Evolutionary conservation across 2,113 vertebrate genomes (phyloP).

Genomic region (Albula glossodonta): DNA sequence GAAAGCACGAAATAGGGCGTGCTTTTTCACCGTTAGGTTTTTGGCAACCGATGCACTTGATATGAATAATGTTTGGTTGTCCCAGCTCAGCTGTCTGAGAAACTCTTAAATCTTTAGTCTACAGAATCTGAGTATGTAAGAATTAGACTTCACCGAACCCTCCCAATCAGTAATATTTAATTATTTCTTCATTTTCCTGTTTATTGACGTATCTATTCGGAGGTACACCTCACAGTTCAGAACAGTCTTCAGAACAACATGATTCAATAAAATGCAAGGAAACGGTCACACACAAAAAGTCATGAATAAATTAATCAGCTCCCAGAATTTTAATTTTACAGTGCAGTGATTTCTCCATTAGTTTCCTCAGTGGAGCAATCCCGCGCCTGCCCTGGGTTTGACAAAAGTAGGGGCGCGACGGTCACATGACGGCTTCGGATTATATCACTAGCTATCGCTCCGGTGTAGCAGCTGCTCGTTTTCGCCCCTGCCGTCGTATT

Average conservation of each 20-base stretch:
- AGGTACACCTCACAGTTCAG: constrained; percentile 47
- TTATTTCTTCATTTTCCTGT: constrained; percentile 28
- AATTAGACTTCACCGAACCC: background rate
- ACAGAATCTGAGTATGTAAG: background rate
- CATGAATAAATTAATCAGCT: constrained; percentile 78
- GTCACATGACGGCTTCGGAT: constrained; percentile 55
- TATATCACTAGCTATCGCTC: constrained; percentile 59
- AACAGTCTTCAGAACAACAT: constrained; percentile 60
- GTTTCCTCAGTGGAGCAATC: constrained; percentile 67
- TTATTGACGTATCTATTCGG: constrained; percentile 23
- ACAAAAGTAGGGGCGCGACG: constrained; percentile 63
- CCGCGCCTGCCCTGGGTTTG: constrained; percentile 70
- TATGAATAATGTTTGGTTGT: background rate
- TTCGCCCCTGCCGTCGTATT: background rate
- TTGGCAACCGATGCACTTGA: background rate
- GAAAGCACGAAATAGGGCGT: background rate
- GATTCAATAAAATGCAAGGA: constrained; percentile 55
- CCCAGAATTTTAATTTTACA: constrained; percentile 80
- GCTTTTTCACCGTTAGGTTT: background rate
- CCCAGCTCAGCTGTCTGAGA: background rate
- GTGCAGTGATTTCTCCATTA: constrained; percentile 74
- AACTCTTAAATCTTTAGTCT: background rate
- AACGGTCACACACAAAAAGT: constrained; percentile 49
- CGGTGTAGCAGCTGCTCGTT: background rate
- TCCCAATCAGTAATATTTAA: constrained; percentile 27